A percentile compares a stretch with the other conserved stretches of the same genome.
These are phyloP conservation scores for Cossypha dichroa DNA, from an alignment of 2,797 vertebrate genomes.

Conservation along the genomic window DNA sequence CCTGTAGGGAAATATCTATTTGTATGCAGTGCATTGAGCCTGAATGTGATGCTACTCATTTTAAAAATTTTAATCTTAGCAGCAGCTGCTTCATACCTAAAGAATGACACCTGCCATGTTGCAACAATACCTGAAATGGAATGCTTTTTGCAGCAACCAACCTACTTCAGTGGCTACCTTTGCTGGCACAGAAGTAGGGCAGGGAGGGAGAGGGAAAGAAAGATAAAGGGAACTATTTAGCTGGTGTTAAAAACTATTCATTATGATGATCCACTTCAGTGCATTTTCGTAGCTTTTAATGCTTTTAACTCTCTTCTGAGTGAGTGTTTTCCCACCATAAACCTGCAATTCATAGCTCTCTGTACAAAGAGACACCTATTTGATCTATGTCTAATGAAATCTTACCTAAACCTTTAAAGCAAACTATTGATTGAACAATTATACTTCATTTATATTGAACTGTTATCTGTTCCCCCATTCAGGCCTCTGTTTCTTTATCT, in stretches of 20 bases:
- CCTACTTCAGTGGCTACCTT: background rate
- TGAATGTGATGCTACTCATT: background rate
- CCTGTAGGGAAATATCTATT: background rate
- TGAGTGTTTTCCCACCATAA: background rate
- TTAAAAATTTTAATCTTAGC: background rate
- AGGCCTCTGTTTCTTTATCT: background rate
- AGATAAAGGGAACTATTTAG: background rate
- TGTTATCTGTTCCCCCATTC: background rate
- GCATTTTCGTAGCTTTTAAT: slow-evolving; percentile 11
- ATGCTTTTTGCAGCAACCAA: background rate
- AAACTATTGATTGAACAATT: slow-evolving; percentile 58
- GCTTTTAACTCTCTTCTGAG: background rate
- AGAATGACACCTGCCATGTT: background rate
- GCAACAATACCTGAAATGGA: background rate
- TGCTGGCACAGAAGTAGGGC: background rate
- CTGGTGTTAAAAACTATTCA: background rate
- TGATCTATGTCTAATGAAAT: slow-evolving; percentile 24
- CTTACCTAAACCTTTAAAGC: slow-evolving; percentile 42
- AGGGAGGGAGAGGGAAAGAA: background rate
- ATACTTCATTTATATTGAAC: slow-evolving; percentile 15
- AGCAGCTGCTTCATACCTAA: background rate
- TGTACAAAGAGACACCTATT: background rate
- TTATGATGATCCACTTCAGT: background rate
- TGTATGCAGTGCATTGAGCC: background rate
- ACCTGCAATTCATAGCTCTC: background rate